These are phyloP conservation scores for Rutpela maculata DNA, from an alignment of 2,888 invertebrate genomes.

Conservation along the genomic window DNA sequence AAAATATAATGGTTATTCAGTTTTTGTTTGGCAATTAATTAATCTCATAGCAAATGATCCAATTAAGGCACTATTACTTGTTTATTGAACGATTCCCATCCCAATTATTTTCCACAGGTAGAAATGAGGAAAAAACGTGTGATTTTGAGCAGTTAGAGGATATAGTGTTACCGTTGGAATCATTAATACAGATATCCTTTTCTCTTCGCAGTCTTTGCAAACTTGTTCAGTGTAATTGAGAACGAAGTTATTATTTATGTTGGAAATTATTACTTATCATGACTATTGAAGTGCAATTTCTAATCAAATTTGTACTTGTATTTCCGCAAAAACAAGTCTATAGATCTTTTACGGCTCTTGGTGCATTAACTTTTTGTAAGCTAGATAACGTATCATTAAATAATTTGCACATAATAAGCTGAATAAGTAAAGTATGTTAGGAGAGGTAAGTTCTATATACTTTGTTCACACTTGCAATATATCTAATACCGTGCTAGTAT, in stretches of 20 bases:
- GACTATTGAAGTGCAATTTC: not conserved
- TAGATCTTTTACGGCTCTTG: not conserved
- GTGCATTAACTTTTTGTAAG: not conserved
- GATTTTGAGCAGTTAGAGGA: conserved; percentile 37
- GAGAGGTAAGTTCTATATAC: not conserved
- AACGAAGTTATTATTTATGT: conserved; percentile 1
- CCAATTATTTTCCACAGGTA: conserved; percentile 32
- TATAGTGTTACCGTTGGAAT: conserved; percentile 38
- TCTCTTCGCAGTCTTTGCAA: conserved; percentile 10
- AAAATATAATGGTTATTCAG: conserved; percentile 30
- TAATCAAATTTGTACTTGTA: not conserved
- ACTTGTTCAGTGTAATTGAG: conserved; percentile 18
- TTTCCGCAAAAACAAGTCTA: not conserved
- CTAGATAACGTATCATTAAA: not conserved
- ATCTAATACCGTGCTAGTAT: not conserved
- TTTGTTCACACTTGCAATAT: not conserved
- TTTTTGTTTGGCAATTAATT: conserved; percentile 43
- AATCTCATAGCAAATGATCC: conserved; percentile 38
- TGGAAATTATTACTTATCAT: not conserved
- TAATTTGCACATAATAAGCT: conserved; percentile 7
- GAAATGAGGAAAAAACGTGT: conserved; percentile 43
- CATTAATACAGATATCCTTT: conserved; percentile 18
- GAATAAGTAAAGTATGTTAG: conserved; percentile 3
- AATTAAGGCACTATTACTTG: conserved; percentile 35
- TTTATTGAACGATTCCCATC: conserved; percentile 38